phyloP scores from a whole-genome alignment of 2,888 invertebrate genomes.

The Halocaridina rubra region DNA sequence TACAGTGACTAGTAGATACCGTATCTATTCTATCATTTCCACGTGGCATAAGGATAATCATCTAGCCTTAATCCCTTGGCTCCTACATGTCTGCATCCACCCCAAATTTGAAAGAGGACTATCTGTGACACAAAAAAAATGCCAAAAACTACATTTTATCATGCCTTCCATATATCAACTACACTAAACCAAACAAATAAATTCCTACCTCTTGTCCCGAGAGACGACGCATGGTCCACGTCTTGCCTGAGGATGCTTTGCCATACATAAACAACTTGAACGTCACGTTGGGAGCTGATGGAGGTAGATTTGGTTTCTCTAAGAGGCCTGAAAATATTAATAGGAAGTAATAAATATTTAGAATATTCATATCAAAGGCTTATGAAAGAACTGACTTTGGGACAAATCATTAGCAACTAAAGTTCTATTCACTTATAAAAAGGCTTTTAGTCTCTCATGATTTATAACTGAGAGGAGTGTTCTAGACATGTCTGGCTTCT shows the following conservation, averaged over 20 bases:
- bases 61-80: no score
- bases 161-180: no score
- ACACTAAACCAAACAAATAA: not conserved
- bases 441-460: not conserved
- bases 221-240: slow-evolving; percentile 71
- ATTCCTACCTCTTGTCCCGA: slow-evolving; percentile 69
- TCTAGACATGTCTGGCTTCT: no score
- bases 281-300: slow-evolving; percentile 72
- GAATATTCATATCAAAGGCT: not conserved
- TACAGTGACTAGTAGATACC: no score
- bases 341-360: not conserved
- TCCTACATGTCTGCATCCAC: no score
- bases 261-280: slow-evolving; percentile 74
- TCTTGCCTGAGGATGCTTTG: slow-evolving; percentile 73
- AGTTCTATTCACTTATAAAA: not conserved
- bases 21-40: no score
- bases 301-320: slow-evolving; percentile 71
- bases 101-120: no score
- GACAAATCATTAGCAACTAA: not conserved
- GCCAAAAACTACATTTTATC: no score
- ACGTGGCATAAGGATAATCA: no score
- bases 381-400: not conserved
- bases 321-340: slow-evolving; percentile 69
- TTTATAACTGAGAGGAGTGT: no score
- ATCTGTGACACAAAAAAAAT: no score